A percentile compares a stretch with the other conserved stretches of the same genome.
These are phyloP conservation scores for Drosophila melanica DNA, from an alignment of 1,140 invertebrate species.

Conservation along the genomic window DNA sequence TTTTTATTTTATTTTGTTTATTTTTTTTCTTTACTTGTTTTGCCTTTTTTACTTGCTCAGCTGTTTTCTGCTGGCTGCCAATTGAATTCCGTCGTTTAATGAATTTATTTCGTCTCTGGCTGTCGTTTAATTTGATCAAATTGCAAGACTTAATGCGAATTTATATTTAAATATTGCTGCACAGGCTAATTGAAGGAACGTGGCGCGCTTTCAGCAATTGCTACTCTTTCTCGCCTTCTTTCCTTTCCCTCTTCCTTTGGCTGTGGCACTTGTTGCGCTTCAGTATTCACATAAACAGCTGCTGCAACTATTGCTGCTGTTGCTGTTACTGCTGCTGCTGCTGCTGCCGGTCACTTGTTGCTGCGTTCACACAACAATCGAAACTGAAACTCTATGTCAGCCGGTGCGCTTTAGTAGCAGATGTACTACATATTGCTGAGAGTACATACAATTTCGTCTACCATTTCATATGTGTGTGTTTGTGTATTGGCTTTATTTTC, in stretches of 20 bases:
- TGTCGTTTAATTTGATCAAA: slow-evolving; percentile 55
- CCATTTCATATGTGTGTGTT: slow-evolving; percentile 7
- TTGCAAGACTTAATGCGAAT: slow-evolving; percentile 61
- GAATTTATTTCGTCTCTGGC: slow-evolving; percentile 63
- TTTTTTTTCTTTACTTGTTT: slow-evolving; percentile 21
- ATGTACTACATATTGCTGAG: slow-evolving; percentile 43
- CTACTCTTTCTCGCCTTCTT: background rate
- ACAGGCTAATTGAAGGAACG: slow-evolving; percentile 39
- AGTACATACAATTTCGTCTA: slow-evolving; percentile 29
- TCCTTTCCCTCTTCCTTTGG: background rate
- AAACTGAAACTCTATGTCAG: slow-evolving; percentile 73
- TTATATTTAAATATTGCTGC: slow-evolving; percentile 51
- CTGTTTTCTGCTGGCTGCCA: slow-evolving; percentile 33
- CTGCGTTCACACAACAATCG: slow-evolving; percentile 73
- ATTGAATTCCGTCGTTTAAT: slow-evolving; percentile 58
- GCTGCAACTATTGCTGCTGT: slow-evolving; percentile 15
- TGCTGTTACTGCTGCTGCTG: slow-evolving; percentile 32
- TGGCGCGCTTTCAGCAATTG: slow-evolving; percentile 8
- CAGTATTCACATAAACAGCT: slow-evolving; percentile 29
- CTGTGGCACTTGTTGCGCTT: slow-evolving; percentile 72
- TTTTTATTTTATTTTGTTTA: slow-evolving; percentile 1
- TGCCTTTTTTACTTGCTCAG: slow-evolving; percentile 25
- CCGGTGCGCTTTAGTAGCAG: slow-evolving; percentile 73
- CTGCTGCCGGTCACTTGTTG: slow-evolving; percentile 66
- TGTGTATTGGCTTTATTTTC: slow-evolving; percentile 16